phyloP scores from a whole-genome alignment of 2,113 vertebrate species.

The Phycodurus eques region DNA sequence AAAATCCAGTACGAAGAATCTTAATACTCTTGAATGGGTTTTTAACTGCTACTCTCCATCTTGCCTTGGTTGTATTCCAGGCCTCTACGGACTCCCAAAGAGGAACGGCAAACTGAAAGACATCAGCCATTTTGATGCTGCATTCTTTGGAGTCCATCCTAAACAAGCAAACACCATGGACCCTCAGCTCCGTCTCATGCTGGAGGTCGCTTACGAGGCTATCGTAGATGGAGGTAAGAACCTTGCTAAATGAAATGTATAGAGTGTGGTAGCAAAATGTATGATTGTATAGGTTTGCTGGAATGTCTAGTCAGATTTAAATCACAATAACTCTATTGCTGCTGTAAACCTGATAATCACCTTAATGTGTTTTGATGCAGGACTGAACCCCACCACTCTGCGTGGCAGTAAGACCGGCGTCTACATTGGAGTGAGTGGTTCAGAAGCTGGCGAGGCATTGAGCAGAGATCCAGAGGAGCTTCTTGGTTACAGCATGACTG shows the following conservation, averaged over 20 bases:
- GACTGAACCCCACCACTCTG: slow-evolving; percentile 80
- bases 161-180: slow-evolving; percentile 98
- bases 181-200: slow-evolving; percentile 88
- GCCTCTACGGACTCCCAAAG: slow-evolving; percentile 87
- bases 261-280: background rate
- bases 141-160: slow-evolving; percentile 88
- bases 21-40: background rate
- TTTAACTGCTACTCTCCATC: background rate
- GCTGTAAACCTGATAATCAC: background rate
- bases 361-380: slow-evolving; percentile 52
- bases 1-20: background rate
- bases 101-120: slow-evolving; percentile 94
- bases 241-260: background rate
- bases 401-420: slow-evolving; percentile 88
- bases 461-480: slow-evolving; percentile 90
- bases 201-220: slow-evolving; percentile 91
- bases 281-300: background rate
- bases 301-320: background rate
- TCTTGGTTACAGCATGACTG: slow-evolving; percentile 97
- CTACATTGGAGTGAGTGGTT: slow-evolving; percentile 89
- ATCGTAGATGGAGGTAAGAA: slow-evolving; percentile 88
- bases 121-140: slow-evolving; percentile 88
- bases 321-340: background rate
- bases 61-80: slow-evolving; percentile 56
- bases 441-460: slow-evolving; percentile 87